phyloP scores from a whole-genome alignment of 1,140 invertebrate genomes.

The Ips typographus region DNA sequence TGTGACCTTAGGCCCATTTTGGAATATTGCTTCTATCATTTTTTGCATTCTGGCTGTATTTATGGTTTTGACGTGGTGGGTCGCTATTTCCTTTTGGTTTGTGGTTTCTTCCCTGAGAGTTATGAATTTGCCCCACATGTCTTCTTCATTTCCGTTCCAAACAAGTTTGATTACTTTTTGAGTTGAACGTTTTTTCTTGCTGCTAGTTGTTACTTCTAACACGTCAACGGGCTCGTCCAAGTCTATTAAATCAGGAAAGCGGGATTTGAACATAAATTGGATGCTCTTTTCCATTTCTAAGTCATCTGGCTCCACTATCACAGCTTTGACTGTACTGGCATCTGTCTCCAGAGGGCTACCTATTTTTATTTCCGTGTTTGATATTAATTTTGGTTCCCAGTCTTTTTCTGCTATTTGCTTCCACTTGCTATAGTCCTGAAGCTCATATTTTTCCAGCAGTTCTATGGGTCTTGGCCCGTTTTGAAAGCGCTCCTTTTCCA shows the following conservation, averaged over 20 bases:
- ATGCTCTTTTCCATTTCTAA: not conserved
- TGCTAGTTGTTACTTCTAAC: not conserved
- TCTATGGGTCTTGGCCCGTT: not conserved
- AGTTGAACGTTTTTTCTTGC: not conserved
- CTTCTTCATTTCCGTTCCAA: not conserved
- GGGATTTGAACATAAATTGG: not conserved
- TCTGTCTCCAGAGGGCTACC: conserved; percentile 1
- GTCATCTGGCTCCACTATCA: conserved; percentile 4
- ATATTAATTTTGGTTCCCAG: not conserved
- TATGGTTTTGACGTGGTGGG: not conserved
- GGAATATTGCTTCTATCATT: conserved; percentile 16
- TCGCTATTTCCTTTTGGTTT: not conserved
- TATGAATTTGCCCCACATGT: not conserved
- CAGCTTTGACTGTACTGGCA: not conserved
- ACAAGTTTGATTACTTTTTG: not conserved
- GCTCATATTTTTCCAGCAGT: not conserved
- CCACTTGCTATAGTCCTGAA: not conserved
- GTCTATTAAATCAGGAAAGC: not conserved
- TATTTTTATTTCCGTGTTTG: not conserved
- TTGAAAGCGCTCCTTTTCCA: not conserved
- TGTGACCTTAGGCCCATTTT: not conserved
- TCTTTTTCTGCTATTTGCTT: not conserved
- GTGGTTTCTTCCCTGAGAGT: not conserved
- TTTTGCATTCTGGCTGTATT: not conserved
- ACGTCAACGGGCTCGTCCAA: not conserved